Evolutionary conservation across 2,888 invertebrate species (phyloP).

Genomic region (Onthophagus sagittarius): DNA sequence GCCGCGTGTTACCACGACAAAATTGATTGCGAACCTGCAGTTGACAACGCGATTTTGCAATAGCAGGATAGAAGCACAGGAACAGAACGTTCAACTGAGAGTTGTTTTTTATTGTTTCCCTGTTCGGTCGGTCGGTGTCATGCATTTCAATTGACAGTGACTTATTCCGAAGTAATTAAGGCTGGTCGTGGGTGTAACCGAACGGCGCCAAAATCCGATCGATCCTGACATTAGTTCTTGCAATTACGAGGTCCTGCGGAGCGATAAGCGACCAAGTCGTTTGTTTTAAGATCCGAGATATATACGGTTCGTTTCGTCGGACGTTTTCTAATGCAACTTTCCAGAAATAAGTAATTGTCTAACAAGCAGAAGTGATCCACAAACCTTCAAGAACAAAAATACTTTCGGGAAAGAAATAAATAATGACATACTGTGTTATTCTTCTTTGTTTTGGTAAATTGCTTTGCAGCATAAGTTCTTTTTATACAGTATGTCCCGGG

Average conservation of each 20-base stretch:
- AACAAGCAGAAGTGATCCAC: neutral
- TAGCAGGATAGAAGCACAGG: neutral
- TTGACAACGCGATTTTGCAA: conserved; percentile 8
- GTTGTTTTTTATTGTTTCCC: neutral
- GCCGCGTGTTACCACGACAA: neutral
- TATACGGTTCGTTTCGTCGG: neutral
- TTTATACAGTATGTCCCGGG: too few relatives aligned
- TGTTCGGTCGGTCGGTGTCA: neutral
- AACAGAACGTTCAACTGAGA: neutral
- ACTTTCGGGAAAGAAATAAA: neutral
- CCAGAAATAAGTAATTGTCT: neutral
- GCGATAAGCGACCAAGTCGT: neutral
- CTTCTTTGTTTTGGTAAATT: too few relatives aligned
- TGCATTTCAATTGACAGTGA: conserved; percentile 12
- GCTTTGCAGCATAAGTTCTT: too few relatives aligned
- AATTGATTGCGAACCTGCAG: conserved; percentile 10
- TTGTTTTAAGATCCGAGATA: neutral
- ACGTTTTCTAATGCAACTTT: neutral
- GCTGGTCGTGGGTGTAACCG: neutral
- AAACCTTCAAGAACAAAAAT: neutral
- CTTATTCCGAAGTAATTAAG: conserved; percentile 7
- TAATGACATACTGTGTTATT: neutral
- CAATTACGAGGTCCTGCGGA: neutral
- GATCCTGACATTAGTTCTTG: neutral
- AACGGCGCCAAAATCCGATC: neutral